These are phyloP conservation scores for Enteromius fasciolatus DNA, from an alignment of 2,797 vertebrate genomes.

Conservation along the genomic window DNA sequence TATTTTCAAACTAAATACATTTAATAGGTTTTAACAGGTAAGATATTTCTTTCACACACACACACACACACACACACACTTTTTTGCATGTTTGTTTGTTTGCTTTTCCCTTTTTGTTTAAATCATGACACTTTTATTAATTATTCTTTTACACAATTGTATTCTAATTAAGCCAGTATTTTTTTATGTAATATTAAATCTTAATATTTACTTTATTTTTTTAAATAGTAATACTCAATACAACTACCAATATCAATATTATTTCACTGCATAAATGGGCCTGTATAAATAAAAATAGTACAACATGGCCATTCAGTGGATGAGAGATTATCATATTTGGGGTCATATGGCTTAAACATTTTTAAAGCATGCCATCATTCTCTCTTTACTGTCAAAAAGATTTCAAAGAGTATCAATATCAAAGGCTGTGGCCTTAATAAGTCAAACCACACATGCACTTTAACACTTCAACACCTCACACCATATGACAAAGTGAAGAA, in stretches of 20 bases:
- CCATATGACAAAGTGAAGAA: neutral
- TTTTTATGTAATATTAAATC: neutral
- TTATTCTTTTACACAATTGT: neutral
- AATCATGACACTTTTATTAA: neutral
- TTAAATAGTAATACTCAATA: neutral
- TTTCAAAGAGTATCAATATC: conserved; percentile 4
- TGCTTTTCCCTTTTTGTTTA: no score
- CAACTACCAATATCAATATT: neutral
- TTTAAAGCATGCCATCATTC: neutral
- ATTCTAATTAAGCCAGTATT: neutral
- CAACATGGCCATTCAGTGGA: neutral
- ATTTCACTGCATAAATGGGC: neutral
- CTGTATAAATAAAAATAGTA: neutral
- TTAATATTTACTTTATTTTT: neutral
- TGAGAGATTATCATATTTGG: neutral
- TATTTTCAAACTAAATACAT: neutral
- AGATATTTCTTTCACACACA: neutral
- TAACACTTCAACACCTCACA: conserved; percentile 11
- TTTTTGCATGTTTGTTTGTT: no score
- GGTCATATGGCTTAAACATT: neutral
- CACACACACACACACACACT: no score
- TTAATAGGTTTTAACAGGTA: neutral
- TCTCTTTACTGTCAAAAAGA: conserved; percentile 7
- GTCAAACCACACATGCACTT: conserved; percentile 29
- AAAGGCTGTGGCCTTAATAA: conserved; percentile 5